These are phyloP conservation scores for Nebria salina DNA, from an alignment of 2,888 invertebrate species.

Conservation along the genomic window DNA sequence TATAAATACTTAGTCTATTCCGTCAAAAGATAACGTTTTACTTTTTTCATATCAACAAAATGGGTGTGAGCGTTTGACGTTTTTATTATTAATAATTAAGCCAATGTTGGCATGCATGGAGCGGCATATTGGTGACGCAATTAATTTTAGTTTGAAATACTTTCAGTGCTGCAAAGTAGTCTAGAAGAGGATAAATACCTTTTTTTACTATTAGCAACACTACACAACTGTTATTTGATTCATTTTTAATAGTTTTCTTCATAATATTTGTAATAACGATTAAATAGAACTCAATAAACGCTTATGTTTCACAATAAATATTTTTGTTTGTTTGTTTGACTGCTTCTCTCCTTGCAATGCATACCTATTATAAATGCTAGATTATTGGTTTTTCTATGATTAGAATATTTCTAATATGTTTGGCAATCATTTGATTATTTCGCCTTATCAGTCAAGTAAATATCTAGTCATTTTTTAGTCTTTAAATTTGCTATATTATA, in stretches of 20 bases:
- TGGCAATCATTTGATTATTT: too few relatives aligned
- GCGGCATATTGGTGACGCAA: constrained; percentile 41
- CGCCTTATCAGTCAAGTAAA: too few relatives aligned
- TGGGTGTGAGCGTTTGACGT: constrained; percentile 10
- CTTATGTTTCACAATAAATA: background rate
- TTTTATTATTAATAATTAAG: constrained; percentile 18
- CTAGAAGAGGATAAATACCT: constrained; percentile 44
- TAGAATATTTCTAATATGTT: too few relatives aligned
- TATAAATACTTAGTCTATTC: background rate
- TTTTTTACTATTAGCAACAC: constrained; percentile 42
- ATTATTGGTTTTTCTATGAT: too few relatives aligned
- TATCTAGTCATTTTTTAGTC: too few relatives aligned
- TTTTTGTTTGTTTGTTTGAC: too few relatives aligned
- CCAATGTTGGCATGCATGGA: constrained; percentile 46
- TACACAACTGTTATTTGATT: constrained; percentile 44
- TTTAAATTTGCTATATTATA: too few relatives aligned
- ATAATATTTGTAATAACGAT: constrained; percentile 25
- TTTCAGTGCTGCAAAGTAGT: constrained; percentile 44
- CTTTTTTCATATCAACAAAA: constrained; percentile 11
- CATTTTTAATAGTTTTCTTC: constrained; percentile 11
- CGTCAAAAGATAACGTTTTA: constrained; percentile 9
- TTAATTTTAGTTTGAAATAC: constrained; percentile 38
- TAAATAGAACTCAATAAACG: constrained; percentile 33
- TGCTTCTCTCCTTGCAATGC: too few relatives aligned
- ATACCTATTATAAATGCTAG: too few relatives aligned